These are phyloP conservation scores for Zaprionus ghesquierei DNA, from an alignment of 1,140 invertebrate species.

Conservation along the genomic window DNA sequence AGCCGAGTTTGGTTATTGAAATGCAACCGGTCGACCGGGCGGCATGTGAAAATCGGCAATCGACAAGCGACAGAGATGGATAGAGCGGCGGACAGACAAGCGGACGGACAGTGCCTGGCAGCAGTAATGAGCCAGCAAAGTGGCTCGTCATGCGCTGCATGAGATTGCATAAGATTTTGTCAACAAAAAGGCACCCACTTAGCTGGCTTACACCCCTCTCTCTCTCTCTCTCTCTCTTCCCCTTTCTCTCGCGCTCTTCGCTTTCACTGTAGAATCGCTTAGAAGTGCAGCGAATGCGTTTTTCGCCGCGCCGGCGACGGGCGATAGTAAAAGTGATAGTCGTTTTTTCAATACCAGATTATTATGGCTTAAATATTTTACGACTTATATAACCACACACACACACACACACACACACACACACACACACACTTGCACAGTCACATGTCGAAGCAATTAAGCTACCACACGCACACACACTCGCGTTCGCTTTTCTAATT, in stretches of 20 bases:
- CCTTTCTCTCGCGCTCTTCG: background rate
- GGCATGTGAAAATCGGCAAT: slow-evolving; percentile 43
- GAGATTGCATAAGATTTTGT: slow-evolving; percentile 71
- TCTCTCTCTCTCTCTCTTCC: background rate
- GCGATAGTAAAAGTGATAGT: slow-evolving; percentile 80
- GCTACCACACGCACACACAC: slow-evolving; percentile 44
- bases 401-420: slow-evolving; percentile 35
- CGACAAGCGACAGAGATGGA: background rate
- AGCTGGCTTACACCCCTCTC: too few relatives aligned
- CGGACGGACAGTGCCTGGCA: background rate
- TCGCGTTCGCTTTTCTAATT: slow-evolving; percentile 72
- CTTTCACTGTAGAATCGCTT: slow-evolving; percentile 74
- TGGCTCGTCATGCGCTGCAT: slow-evolving; percentile 66
- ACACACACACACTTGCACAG: slow-evolving; percentile 19
- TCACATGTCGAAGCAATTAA: slow-evolving; percentile 72
- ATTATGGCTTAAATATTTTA: slow-evolving; percentile 81
- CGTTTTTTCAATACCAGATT: slow-evolving; percentile 75
- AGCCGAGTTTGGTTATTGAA: slow-evolving; percentile 76
- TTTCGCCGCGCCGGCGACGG: slow-evolving; percentile 36
- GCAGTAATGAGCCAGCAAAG: slow-evolving; percentile 68
- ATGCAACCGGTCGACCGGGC: slow-evolving; percentile 67
- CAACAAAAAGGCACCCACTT: slow-evolving; percentile 27
- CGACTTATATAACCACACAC: slow-evolving; percentile 76
- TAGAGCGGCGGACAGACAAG: background rate
- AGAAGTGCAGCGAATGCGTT: slow-evolving; percentile 55